phyloP scores from a whole-genome alignment of 2,113 vertebrate species.

The Chitala chitala region DNA sequence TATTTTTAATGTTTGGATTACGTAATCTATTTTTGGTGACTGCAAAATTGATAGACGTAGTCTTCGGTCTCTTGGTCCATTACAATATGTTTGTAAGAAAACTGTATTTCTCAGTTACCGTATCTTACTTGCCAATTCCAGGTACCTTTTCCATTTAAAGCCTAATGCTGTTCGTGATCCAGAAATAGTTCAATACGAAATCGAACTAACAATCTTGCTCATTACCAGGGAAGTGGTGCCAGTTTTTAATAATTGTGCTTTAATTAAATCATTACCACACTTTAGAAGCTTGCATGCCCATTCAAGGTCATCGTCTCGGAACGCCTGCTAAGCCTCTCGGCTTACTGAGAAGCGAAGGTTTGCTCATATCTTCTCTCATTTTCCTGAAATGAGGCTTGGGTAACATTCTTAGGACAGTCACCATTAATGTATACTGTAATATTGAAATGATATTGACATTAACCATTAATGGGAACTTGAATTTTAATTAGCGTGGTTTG shows the following conservation, averaged over 20 bases:
- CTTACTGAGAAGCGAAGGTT: background rate
- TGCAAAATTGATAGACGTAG: no score
- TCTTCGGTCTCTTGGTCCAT: no score
- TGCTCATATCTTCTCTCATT: no score
- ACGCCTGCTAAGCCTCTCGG: background rate
- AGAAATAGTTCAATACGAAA: background rate
- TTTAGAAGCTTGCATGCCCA: background rate
- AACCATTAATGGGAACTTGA: background rate
- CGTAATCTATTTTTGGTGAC: no score
- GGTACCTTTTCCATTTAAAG: background rate
- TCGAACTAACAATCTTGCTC: background rate
- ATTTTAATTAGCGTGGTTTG: background rate
- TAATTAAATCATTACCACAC: slow-evolving; percentile 14
- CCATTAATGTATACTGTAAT: background rate
- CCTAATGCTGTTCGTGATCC: no score
- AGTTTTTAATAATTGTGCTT: background rate
- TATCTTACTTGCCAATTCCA: no score
- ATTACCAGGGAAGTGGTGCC: background rate
- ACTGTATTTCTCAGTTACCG: no score
- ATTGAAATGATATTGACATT: background rate
- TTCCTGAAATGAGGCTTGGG: no score
- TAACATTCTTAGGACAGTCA: no score
- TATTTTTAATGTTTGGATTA: no score
- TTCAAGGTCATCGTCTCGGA: background rate
- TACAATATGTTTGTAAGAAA: no score